Evolutionary conservation across 2,888 invertebrate species (phyloP).

Genomic region (Cylindroiulus punctatus): DNA sequence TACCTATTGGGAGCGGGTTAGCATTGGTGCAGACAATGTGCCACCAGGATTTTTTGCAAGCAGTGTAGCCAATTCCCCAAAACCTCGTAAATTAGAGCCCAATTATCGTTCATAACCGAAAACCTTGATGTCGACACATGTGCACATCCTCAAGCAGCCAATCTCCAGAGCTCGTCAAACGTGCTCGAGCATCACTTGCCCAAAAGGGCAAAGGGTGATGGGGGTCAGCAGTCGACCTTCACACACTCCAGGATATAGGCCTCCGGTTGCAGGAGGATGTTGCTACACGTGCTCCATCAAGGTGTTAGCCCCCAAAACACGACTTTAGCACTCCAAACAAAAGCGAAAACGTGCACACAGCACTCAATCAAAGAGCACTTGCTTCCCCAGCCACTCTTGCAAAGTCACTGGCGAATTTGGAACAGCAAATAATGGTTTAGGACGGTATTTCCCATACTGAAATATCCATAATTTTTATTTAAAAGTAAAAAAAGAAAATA

Average conservation of each 20-base stretch:
- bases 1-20: too few relatives aligned
- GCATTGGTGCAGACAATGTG: too few relatives aligned
- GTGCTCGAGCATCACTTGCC: constrained; percentile 17
- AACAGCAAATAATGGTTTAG: too few relatives aligned
- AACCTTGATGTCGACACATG: constrained; percentile 1
- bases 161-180: constrained; percentile 3
- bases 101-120: not conserved
- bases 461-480: too few relatives aligned
- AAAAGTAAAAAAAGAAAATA: too few relatives aligned
- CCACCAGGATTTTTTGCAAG: too few relatives aligned
- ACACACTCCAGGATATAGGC: constrained; percentile 42
- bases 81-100: not conserved
- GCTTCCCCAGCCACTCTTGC: not conserved
- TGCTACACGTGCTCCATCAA: not conserved
- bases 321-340: constrained; percentile 17
- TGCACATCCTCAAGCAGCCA: not conserved
- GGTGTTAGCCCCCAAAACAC: constrained; percentile 17
- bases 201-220: constrained; percentile 11
- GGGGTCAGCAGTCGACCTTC: not conserved
- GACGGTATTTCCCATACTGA: too few relatives aligned
- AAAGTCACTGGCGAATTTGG: too few relatives aligned
- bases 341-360: constrained; percentile 2
- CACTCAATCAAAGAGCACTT: not conserved
- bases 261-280: not conserved
- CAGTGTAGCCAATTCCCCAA: too few relatives aligned